Conservation (phyloP, 1,140 invertebrate species). For the Drosophila paulistorum region DNA sequence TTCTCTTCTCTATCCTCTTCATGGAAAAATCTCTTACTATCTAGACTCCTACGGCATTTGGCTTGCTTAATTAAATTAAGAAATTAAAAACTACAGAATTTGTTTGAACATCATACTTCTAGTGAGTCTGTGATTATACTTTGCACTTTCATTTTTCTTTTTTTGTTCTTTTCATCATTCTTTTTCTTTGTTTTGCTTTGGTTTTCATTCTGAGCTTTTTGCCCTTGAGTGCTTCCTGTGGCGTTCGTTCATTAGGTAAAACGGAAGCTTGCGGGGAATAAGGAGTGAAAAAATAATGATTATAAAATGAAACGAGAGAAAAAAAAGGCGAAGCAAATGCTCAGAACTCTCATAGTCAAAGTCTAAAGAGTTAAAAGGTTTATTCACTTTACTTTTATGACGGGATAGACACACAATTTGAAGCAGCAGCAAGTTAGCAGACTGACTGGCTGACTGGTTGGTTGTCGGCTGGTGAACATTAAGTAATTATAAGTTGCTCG, state of each 20-base stretch:
- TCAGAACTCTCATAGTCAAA: neutral
- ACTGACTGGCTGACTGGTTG: conserved; percentile 30
- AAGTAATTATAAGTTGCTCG: conserved; percentile 75
- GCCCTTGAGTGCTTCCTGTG: conserved; percentile 76
- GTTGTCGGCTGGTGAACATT: conserved; percentile 46
- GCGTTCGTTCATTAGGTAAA: conserved; percentile 67
- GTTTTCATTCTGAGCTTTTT: conserved; percentile 28
- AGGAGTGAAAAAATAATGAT: conserved; percentile 41
- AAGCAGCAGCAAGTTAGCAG: conserved; percentile 7
- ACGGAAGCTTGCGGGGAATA: conserved; percentile 50
- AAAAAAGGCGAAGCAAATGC: conserved; percentile 12
- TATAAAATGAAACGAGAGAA: conserved; percentile 19
- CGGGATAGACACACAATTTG: conserved; percentile 14
- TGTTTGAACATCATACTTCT: conserved; percentile 23
- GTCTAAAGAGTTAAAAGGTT: conserved; percentile 74
- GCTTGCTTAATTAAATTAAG: conserved; percentile 53
- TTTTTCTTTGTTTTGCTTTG: conserved; percentile 19
- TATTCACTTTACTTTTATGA: conserved; percentile 66
- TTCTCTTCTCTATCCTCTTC: neutral
- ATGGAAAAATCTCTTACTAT: neutral
- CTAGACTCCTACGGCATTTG: conserved; percentile 13
- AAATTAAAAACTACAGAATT: conserved; percentile 30
- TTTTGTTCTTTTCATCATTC: conserved; percentile 26
- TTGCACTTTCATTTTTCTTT: conserved; percentile 39
- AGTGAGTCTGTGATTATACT: conserved; percentile 31